Conservation (phyloP, 2,888 invertebrate species). For the Leucophenga maculata region DNA sequence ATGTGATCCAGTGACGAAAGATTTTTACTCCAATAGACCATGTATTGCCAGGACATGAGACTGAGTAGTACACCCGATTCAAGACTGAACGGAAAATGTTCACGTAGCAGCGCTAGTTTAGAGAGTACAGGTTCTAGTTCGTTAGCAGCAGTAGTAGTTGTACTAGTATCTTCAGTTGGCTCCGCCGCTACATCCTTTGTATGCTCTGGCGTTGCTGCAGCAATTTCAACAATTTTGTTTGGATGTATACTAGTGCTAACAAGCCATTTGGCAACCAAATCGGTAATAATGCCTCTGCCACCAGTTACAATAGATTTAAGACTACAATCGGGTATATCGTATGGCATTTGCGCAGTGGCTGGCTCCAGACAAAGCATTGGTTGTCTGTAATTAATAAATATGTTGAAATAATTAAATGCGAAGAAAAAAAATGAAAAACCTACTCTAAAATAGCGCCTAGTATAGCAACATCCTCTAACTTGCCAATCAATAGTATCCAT, state of each 20-base stretch:
- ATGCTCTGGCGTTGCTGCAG: conserved; percentile 21
- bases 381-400: conserved; percentile 47
- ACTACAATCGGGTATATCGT: conserved; percentile 77
- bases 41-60: conserved; percentile 94
- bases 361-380: conserved; percentile 57
- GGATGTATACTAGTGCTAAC: conserved; percentile 82
- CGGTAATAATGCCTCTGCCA: conserved; percentile 88
- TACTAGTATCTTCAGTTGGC: neutral
- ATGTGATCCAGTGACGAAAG: conserved; percentile 79
- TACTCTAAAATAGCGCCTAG: conserved; percentile 78
- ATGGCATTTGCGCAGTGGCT: conserved; percentile 74
- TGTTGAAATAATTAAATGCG: neutral
- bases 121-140: conserved; percentile 74
- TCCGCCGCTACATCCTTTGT: conserved; percentile 8
- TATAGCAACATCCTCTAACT: conserved; percentile 89
- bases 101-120: conserved; percentile 78
- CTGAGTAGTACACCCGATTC: conserved; percentile 84
- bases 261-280: conserved; percentile 90
- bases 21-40: conserved; percentile 88
- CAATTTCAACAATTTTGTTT: conserved; percentile 73
- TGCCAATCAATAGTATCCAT: conserved; percentile 89
- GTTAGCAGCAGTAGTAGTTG: conserved; percentile 17
- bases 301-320: conserved; percentile 78
- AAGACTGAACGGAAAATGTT: conserved; percentile 90
- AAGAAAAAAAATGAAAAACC: conserved; percentile 52